phyloP scores from a whole-genome alignment of 2,888 invertebrate genomes.

The Caenorhabditis auriculariae region DNA sequence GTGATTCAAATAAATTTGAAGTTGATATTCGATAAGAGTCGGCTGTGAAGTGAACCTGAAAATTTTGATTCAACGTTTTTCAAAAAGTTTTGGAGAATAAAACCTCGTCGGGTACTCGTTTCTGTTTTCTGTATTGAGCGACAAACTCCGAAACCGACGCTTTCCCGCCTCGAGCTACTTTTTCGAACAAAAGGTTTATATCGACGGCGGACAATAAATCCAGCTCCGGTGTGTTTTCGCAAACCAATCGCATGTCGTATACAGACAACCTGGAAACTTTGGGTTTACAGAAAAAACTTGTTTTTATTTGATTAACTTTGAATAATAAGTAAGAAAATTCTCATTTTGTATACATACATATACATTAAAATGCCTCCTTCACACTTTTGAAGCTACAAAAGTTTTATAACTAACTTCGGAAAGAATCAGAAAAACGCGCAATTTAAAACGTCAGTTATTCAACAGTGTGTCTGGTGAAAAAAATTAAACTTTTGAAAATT shows the following conservation, averaged over 20 bases:
- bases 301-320: too few relatives aligned
- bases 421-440: too few relatives aligned
- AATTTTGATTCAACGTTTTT: background rate
- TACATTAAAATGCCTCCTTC: too few relatives aligned
- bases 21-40: conserved; percentile 43
- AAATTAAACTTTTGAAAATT: too few relatives aligned
- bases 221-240: conserved; percentile 45
- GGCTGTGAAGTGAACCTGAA: conserved; percentile 46
- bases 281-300: too few relatives aligned
- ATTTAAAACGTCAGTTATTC: too few relatives aligned
- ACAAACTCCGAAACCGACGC: conserved; percentile 39
- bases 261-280: conserved; percentile 42
- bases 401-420: too few relatives aligned
- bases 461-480: too few relatives aligned
- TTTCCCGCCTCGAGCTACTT: conserved; percentile 26
- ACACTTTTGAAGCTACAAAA: too few relatives aligned
- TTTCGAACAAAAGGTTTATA: conserved; percentile 41
- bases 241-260: conserved; percentile 44
- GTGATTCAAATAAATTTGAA: conserved; percentile 41
- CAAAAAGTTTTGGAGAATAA: background rate
- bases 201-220: conserved; percentile 35
- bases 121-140: conserved; percentile 31
- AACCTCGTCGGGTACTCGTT: conserved; percentile 44
- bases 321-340: too few relatives aligned
- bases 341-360: too few relatives aligned